Conservation (phyloP, 1,140 invertebrate genomes). For the Acromyrmex echinatior region DNA sequence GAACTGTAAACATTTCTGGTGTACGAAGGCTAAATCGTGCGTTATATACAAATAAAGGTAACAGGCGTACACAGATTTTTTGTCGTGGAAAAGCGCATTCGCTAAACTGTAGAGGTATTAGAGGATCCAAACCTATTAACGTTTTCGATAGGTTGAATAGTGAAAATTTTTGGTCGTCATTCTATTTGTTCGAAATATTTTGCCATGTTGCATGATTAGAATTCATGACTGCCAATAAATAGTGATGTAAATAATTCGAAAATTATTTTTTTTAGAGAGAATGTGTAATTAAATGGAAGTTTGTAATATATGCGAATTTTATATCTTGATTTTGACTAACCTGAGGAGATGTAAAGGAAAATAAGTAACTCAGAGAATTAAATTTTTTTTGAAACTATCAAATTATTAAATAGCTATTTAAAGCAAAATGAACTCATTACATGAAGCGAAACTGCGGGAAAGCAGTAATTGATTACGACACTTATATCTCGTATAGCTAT, state of each 20-base stretch:
- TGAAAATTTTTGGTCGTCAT: not conserved
- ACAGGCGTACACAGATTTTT: conserved; percentile 21
- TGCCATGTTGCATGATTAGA: conserved; percentile 5
- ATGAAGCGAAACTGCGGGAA: not conserved
- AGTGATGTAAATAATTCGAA: conserved; percentile 4
- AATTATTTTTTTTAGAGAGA: not conserved
- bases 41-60: conserved; percentile 3
- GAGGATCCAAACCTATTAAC: not conserved
- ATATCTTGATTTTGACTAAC: not conserved
- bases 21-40: conserved; percentile 30
- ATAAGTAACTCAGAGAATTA: not conserved
- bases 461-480: not conserved
- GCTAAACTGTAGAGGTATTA: conserved; percentile 11
- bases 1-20: conserved; percentile 32
- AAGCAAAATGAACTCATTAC: not conserved
- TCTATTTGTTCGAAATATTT: not conserved
- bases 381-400: not conserved
- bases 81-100: not conserved
- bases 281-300: not conserved
- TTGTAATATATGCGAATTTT: not conserved
- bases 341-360: not conserved
- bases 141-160: not conserved
- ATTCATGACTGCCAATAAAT: not conserved
- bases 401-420: not conserved
- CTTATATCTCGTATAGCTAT: not conserved